These are phyloP conservation scores for Ophioninae sp. DNA, from an alignment of 2,888 invertebrate genomes.

Conservation along the genomic window DNA sequence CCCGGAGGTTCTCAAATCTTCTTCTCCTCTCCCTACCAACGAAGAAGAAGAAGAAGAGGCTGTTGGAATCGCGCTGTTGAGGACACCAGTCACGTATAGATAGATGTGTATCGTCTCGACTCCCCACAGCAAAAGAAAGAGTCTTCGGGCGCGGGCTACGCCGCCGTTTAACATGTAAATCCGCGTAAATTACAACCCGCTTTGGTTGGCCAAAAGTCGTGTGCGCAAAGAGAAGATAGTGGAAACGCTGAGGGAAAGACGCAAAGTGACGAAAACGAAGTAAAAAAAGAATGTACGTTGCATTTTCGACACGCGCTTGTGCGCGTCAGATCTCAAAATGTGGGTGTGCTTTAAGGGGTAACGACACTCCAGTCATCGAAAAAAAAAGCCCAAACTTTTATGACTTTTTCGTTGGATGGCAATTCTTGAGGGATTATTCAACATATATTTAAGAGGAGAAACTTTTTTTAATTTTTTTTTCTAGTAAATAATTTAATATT, in stretches of 20 bases:
- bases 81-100: slow-evolving; percentile 16
- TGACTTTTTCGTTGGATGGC: too few species aligned
- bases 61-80: not conserved
- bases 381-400: not conserved
- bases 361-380: not conserved
- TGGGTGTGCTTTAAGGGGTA: not conserved
- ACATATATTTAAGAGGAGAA: too few species aligned
- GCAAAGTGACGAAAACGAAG: not conserved
- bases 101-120: slow-evolving; percentile 4
- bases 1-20: slow-evolving; percentile 71
- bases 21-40: not conserved
- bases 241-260: not conserved
- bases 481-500: too few species aligned
- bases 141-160: not conserved
- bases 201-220: slow-evolving; percentile 3
- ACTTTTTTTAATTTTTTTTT: too few species aligned
- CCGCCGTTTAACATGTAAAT: slow-evolving; percentile 5
- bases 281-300: not conserved
- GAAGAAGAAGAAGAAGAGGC: not conserved
- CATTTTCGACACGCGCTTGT: not conserved
- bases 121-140: not conserved
- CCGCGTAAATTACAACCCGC: not conserved
- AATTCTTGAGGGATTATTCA: too few species aligned
- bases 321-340: not conserved
- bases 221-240: not conserved